Conservation (phyloP, 35 echinoderm and acorn worm genomes). For the Eucidaris tribuloides region DNA sequence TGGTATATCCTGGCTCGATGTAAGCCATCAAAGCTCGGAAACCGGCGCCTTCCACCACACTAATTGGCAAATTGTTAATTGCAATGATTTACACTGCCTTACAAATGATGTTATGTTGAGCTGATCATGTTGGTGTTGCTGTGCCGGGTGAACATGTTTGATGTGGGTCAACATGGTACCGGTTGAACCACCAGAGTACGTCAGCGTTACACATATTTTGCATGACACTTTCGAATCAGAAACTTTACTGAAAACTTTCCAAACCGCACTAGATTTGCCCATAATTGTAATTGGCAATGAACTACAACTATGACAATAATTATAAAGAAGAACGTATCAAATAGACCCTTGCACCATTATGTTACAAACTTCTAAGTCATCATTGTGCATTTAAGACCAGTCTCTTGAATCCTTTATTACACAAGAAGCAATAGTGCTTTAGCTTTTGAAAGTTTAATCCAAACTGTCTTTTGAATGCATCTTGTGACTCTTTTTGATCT, state of each 20-base stretch:
- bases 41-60: conserved; percentile 10
- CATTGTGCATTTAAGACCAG: no score
- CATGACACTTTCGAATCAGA: neutral
- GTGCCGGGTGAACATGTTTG: neutral
- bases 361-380: no score
- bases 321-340: no score
- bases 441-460: no score
- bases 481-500: no score
- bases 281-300: no score
- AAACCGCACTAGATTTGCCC: conserved; percentile 20
- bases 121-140: neutral
- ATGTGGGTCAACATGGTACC: conserved; percentile 19
- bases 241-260: conserved; percentile 3
- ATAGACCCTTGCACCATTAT: no score
- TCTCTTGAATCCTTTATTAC: no score
- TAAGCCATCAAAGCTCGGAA: neutral
- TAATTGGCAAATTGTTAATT: conserved; percentile 12
- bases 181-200: neutral
- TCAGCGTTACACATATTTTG: neutral
- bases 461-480: no score
- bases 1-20: neutral
- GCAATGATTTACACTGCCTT: neutral
- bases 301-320: no score
- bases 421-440: no score
- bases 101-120: neutral